phyloP scores from a whole-genome alignment of 2,113 vertebrate species.

The Campylorhamphus procurvoides region DNA sequence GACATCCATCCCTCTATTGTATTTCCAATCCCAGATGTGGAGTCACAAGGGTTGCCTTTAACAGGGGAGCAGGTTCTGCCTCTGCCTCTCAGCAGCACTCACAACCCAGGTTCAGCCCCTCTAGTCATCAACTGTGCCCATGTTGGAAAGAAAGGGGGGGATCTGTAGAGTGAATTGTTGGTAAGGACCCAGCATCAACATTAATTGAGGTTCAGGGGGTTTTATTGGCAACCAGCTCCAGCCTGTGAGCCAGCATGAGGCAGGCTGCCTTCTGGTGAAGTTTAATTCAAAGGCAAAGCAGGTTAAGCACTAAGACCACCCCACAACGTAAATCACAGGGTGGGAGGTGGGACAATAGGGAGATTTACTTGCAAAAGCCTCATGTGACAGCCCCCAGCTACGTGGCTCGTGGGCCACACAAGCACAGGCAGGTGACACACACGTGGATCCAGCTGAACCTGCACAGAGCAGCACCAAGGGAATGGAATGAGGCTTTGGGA shows the following conservation, averaged over 20 bases:
- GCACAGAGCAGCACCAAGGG: background rate
- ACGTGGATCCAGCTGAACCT: background rate
- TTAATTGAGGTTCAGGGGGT: background rate
- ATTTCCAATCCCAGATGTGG: background rate
- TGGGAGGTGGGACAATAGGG: background rate
- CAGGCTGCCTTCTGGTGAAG: background rate
- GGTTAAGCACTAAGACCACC: background rate
- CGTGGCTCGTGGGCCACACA: background rate
- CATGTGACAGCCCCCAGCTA: background rate
- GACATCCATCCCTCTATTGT: background rate
- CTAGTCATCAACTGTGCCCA: accelerated
- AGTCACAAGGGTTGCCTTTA: background rate
- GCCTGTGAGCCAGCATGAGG: background rate
- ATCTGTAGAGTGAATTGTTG: background rate
- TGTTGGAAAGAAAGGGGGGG: background rate
- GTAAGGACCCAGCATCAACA: background rate
- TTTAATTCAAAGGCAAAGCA: background rate
- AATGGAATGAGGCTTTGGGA: background rate
- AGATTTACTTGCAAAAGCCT: background rate
- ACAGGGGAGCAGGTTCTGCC: background rate
- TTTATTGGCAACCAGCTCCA: background rate
- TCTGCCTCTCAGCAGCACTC: background rate
- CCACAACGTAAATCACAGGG: background rate
- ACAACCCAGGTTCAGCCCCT: background rate
- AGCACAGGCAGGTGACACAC: no score